These are phyloP conservation scores for Dipodomys stephensi DNA, from an alignment of 2,113 vertebrate genomes.

Conservation along the genomic window DNA sequence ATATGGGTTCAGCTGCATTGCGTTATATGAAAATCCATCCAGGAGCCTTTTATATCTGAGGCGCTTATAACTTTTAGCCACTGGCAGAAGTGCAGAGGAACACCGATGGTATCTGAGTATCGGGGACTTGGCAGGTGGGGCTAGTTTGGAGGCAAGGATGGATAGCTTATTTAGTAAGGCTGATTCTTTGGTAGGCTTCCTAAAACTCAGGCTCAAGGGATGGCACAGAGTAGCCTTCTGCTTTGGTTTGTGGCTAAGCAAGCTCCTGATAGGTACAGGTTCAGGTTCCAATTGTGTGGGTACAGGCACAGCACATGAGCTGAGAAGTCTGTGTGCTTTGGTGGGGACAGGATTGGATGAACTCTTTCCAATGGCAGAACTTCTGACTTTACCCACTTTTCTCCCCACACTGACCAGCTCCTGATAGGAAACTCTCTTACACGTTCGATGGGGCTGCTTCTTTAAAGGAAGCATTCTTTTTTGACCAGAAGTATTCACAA, in stretches of 20 bases:
- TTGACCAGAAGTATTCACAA: slow-evolving; percentile 63
- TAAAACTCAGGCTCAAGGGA: slow-evolving; percentile 69
- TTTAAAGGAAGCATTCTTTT: slow-evolving; percentile 78
- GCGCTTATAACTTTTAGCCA: slow-evolving; percentile 74
- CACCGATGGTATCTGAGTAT: slow-evolving; percentile 26
- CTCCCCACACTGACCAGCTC: slow-evolving; percentile 22
- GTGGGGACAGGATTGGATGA: slow-evolving; percentile 54
- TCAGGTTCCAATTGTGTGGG: not conserved
- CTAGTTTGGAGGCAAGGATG: slow-evolving; percentile 83
- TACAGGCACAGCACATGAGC: slow-evolving; percentile 27
- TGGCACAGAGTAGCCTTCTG: slow-evolving; percentile 73
- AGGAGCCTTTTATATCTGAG: slow-evolving; percentile 81
- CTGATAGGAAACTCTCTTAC: slow-evolving; percentile 75
- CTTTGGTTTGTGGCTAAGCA: slow-evolving; percentile 65
- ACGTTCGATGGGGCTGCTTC: slow-evolving; percentile 81
- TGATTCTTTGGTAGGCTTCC: slow-evolving; percentile 86
- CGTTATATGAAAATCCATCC: slow-evolving; percentile 84
- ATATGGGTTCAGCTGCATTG: slow-evolving; percentile 79
- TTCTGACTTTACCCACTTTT: slow-evolving; percentile 60
- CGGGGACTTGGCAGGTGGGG: slow-evolving; percentile 63
- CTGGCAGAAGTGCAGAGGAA: slow-evolving; percentile 82
- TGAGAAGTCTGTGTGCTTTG: slow-evolving; percentile 65
- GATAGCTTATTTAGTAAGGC: slow-evolving; percentile 84
- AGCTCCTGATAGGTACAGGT: slow-evolving; percentile 46
- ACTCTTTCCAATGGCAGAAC: slow-evolving; percentile 62